phyloP scores from a whole-genome alignment of 2,888 invertebrate genomes.

The Lamellibrachia satsuma region DNA sequence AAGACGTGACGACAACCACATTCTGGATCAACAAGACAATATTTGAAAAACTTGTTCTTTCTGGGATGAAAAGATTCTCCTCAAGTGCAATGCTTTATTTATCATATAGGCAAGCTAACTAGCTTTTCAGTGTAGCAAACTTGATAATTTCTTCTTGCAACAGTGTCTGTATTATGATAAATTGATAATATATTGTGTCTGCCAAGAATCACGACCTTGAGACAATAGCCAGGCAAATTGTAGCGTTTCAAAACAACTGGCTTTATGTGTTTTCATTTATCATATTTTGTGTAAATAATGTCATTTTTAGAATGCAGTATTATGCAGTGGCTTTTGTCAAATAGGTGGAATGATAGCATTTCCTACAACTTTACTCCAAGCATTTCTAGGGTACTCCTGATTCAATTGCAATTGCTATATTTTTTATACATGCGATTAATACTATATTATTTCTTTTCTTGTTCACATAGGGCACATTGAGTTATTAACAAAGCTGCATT shows the following conservation, averaged over 20 bases:
- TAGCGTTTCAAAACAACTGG: not conserved
- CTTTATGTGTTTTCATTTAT: not conserved
- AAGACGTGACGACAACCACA: not conserved
- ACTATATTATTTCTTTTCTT: not conserved
- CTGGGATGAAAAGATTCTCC: not conserved
- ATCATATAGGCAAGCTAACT: not conserved
- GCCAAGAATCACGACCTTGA: not conserved
- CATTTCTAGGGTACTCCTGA: not conserved
- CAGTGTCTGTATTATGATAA: not conserved
- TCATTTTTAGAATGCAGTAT: not conserved
- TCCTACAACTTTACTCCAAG: not conserved
- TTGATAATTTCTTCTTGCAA: not conserved
- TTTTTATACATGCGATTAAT: not conserved
- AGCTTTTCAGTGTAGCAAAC: not conserved
- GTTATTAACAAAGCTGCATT: not conserved
- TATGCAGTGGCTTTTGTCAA: not conserved
- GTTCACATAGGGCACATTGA: not conserved
- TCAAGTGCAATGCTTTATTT: conserved; percentile 13
- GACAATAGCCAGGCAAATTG: not conserved
- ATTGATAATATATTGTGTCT: not conserved
- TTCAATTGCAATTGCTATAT: not conserved
- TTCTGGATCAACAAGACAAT: not conserved
- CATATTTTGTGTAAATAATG: conserved; percentile 2
- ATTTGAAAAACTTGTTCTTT: not conserved
- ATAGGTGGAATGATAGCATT: not conserved